These are phyloP conservation scores for Tetragnatha montana DNA, from an alignment of 2,888 invertebrate genomes.

Conservation along the genomic window DNA sequence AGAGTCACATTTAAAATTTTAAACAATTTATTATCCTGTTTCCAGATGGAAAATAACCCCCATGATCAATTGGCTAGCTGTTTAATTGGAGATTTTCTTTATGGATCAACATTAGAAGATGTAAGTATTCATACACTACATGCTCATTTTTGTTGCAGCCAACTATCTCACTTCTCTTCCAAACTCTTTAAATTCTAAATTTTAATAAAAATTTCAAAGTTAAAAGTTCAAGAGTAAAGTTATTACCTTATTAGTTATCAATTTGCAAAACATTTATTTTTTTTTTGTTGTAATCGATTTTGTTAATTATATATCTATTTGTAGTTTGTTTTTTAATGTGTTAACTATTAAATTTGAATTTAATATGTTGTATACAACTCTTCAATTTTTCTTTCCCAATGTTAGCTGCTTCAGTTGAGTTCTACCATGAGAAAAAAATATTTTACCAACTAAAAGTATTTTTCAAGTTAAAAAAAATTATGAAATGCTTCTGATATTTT, in stretches of 20 bases:
- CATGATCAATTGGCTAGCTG: constrained; percentile 86
- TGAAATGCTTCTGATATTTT: too few species aligned
- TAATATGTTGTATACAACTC: background rate
- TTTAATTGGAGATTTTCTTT: constrained; percentile 88
- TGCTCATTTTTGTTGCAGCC: background rate
- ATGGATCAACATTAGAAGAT: constrained; percentile 84
- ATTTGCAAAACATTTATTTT: too few species aligned
- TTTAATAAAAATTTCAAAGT: background rate
- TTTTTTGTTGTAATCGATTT: too few species aligned
- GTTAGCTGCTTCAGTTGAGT: too few species aligned
- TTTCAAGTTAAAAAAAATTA: too few species aligned
- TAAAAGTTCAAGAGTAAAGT: background rate
- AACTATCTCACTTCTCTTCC: background rate
- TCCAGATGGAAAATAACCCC: constrained; percentile 81
- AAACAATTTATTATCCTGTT: background rate
- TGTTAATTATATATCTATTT: too few species aligned
- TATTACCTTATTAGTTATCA: too few species aligned
- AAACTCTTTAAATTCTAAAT: background rate
- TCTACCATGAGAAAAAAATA: too few species aligned
- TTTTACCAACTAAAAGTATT: too few species aligned
- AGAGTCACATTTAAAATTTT: too few species aligned
- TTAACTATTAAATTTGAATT: background rate
- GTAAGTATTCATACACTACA: constrained; percentile 19
- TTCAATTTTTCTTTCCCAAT: too few species aligned
- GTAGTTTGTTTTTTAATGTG: background rate